Percentiles rank a stretch among this genome's conserved stretches.
Conservation (phyloP, 2,888 invertebrate genomes). For the Timema cristinae region DNA sequence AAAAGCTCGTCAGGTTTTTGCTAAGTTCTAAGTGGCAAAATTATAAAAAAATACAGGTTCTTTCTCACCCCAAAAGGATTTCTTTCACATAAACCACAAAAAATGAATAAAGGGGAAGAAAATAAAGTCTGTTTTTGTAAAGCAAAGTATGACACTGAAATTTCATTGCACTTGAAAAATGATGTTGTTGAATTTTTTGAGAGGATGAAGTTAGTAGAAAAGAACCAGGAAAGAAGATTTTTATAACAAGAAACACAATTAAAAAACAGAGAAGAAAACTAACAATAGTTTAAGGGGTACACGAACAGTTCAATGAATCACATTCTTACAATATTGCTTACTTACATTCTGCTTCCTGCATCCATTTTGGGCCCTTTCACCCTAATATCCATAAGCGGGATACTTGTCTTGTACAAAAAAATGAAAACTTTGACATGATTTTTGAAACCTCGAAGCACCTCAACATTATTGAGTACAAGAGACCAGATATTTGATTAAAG, state of each 20-base stretch:
- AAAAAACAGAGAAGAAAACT: background rate
- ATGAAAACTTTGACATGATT: slow-evolving; percentile 11
- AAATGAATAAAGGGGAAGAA: background rate
- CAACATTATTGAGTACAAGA: background rate
- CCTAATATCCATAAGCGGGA: slow-evolving; percentile 4
- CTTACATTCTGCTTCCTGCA: slow-evolving; percentile 15
- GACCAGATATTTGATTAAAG: background rate
- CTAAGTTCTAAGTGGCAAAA: background rate
- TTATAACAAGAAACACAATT: background rate
- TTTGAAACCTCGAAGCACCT: background rate
- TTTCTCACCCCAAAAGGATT: too few relatives aligned
- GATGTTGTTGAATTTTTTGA: slow-evolving; percentile 8
- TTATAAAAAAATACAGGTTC: background rate
- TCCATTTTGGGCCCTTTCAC: slow-evolving; percentile 5
- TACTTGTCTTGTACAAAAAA: slow-evolving; percentile 4
- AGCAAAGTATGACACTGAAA: slow-evolving; percentile 1
- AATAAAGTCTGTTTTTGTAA: background rate
- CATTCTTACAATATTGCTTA: slow-evolving; percentile 11
- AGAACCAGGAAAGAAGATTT: background rate
- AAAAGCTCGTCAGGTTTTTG: background rate
- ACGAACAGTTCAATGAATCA: slow-evolving; percentile 1
- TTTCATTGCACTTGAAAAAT: slow-evolving; percentile 15
- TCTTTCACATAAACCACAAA: too few relatives aligned
- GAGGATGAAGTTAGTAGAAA: slow-evolving; percentile 2
- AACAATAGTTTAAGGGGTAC: background rate